Evolutionary conservation across 2,797 vertebrate species (phyloP).

Genomic region (Enoplosus armatus): DNA sequence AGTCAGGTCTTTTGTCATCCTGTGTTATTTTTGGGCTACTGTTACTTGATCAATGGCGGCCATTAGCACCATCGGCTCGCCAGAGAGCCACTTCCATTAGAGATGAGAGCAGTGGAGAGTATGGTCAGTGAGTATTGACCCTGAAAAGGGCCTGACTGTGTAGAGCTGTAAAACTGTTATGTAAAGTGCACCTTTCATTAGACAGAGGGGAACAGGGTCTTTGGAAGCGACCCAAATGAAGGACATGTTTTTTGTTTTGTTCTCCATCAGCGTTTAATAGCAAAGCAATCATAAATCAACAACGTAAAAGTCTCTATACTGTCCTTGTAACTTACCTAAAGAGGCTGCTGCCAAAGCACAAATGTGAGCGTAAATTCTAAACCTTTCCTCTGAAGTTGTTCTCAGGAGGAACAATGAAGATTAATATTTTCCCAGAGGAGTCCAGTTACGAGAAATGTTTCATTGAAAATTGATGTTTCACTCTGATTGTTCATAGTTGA

Average conservation of each 20-base stretch:
- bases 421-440: conserved; percentile 24
- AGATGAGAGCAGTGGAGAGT: conserved; percentile 49
- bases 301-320: background rate
- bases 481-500: conserved; percentile 40
- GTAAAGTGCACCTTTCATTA: conserved; percentile 36
- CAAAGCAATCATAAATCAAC: background rate
- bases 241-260: background rate
- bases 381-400: background rate
- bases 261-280: background rate
- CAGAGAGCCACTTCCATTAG: conserved; percentile 48
- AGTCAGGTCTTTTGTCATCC: conserved; percentile 58
- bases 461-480: conserved; percentile 37
- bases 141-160: conserved; percentile 42
- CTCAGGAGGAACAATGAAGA: conserved; percentile 14
- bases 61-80: conserved; percentile 42
- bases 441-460: conserved; percentile 29
- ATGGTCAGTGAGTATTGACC: conserved; percentile 27
- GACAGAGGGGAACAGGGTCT: background rate
- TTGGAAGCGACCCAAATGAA: conserved; percentile 3
- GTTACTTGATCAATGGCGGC: conserved; percentile 69
- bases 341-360: background rate
- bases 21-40: conserved; percentile 56
- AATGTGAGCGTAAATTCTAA: conserved; percentile 2
- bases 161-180: conserved; percentile 30
- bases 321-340: background rate